These are phyloP conservation scores for Drosophila antonietae DNA, from an alignment of 2,888 invertebrate species.

Conservation along the genomic window DNA sequence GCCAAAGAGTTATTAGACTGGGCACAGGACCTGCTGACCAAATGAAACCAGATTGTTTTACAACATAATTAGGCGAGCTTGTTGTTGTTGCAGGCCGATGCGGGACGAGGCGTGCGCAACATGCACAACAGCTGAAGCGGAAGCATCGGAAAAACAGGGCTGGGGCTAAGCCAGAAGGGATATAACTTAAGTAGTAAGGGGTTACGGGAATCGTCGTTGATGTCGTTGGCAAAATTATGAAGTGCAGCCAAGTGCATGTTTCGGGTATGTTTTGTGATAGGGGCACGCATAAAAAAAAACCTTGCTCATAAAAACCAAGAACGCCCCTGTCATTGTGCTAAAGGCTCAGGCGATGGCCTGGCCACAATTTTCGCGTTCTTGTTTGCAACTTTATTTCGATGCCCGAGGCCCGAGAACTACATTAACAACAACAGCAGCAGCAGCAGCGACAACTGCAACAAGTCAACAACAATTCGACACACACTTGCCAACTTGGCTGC, in stretches of 20 bases:
- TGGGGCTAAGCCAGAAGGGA: neutral
- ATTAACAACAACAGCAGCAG: conserved; percentile 34
- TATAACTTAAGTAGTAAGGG: neutral
- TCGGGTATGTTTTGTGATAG: conserved; percentile 46
- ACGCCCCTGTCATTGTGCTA: conserved; percentile 63
- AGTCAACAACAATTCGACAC: conserved; percentile 77
- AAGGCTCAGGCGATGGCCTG: conserved; percentile 27
- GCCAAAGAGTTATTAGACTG: conserved; percentile 45
- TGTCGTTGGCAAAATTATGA: conserved; percentile 61
- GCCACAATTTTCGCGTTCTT: conserved; percentile 29
- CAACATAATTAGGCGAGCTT: conserved; percentile 74
- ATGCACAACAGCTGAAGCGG: conserved; percentile 12
- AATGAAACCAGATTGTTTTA: conserved; percentile 72
- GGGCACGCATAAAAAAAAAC: conserved; percentile 48
- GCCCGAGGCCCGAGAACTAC: conserved; percentile 62
- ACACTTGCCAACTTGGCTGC: conserved; percentile 69
- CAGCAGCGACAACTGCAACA: conserved; percentile 69
- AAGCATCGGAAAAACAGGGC: conserved; percentile 1
- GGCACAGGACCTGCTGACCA: conserved; percentile 29
- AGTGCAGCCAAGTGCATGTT: conserved; percentile 74
- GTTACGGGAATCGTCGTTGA: neutral
- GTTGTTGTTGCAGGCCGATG: conserved; percentile 52
- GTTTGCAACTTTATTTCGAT: conserved; percentile 74
- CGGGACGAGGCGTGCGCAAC: too few species aligned
- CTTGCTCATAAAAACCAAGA: conserved; percentile 55